Conservation (phyloP, 2,888 invertebrate genomes). For the Agonum fuliginosum region DNA sequence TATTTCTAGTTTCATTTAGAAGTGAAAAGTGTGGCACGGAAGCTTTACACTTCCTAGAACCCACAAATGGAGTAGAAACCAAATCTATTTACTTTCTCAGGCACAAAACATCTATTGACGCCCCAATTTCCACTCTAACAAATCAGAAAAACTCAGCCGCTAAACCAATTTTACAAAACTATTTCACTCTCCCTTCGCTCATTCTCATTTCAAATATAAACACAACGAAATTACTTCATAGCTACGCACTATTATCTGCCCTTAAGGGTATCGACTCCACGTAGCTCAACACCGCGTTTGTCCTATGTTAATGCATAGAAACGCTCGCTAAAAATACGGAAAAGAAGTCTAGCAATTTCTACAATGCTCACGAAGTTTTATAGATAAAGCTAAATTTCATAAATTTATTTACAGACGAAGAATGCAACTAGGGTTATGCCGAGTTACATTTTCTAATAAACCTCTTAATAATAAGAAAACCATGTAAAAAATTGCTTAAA, state of each 20-base stretch:
- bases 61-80: conserved; percentile 44
- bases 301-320: no score
- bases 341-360: no score
- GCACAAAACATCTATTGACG: conserved; percentile 45
- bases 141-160: conserved; percentile 34
- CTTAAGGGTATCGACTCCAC: no score
- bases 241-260: not conserved
- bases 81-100: conserved; percentile 42
- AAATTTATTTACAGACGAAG: no score
- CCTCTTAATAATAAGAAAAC: no score
- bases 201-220: not conserved
- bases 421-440: no score
- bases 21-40: not conserved
- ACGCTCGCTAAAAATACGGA: no score
- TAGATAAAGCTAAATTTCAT: no score
- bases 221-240: conserved; percentile 18
- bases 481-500: no score
- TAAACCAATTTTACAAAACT: conserved; percentile 25
- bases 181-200: not conserved
- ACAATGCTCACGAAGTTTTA: no score
- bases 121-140: conserved; percentile 43
- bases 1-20: conserved; percentile 39
- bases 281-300: no score
- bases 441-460: no score
- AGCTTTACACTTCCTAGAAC: conserved; percentile 25